Evolutionary conservation across 2,888 invertebrate genomes (phyloP).

Genomic region (Lithosia quadra): DNA sequence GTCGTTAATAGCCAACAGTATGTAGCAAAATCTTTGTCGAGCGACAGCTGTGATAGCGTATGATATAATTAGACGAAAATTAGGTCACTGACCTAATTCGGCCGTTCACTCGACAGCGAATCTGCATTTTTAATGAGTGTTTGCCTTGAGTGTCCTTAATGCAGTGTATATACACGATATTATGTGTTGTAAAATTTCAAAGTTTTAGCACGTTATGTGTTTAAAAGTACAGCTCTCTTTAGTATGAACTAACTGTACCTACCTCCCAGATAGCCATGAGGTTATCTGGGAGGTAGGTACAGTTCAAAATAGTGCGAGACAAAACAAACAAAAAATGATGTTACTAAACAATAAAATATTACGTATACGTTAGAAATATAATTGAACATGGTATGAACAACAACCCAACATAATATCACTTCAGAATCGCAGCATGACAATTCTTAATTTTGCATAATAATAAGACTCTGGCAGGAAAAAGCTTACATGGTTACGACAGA

Average conservation of each 20-base stretch:
- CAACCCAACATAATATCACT: background rate
- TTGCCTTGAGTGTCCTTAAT: conserved; percentile 4
- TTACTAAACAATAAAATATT: background rate
- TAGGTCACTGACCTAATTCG: background rate
- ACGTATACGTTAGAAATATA: background rate
- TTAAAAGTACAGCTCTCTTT: background rate
- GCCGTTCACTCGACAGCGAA: background rate
- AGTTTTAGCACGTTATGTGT: background rate
- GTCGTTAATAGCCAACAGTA: background rate
- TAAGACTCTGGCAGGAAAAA: background rate
- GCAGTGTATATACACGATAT: conserved; percentile 2
- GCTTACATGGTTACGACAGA: background rate
- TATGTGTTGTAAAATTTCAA: background rate
- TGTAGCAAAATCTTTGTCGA: background rate
- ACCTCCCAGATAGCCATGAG: too few species aligned
- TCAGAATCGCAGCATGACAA: too few species aligned
- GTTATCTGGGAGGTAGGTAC: too few species aligned
- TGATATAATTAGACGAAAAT: conserved; percentile 1
- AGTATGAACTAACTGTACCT: too few species aligned
- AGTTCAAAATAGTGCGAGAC: too few species aligned
- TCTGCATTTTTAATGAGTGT: conserved; percentile 12
- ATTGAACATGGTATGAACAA: too few species aligned
- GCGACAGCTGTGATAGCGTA: background rate
- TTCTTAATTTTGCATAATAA: background rate
- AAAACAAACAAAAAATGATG: background rate